Evolutionary conservation across 2,888 invertebrate species (phyloP).

Genomic region (Stenodema calcarata): DNA sequence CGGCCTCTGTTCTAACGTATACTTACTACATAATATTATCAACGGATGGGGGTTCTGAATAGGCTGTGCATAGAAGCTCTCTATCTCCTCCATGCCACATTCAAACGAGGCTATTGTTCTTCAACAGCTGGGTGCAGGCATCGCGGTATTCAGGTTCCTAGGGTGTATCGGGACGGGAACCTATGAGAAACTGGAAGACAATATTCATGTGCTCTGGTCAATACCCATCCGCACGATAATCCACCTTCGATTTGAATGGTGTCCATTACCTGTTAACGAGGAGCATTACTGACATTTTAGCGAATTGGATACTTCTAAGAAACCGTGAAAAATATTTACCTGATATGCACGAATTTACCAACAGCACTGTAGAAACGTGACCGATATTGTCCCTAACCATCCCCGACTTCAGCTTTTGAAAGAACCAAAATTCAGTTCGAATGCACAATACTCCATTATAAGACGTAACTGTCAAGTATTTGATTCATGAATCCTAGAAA

Average conservation of each 20-base stretch:
- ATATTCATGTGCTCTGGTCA: not conserved
- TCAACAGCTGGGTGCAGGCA: not conserved
- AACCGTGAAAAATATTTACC: too few relatives aligned
- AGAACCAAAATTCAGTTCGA: too few relatives aligned
- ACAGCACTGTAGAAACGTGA: too few relatives aligned
- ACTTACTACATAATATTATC: not conserved
- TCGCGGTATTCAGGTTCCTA: not conserved
- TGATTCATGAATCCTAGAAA: too few relatives aligned
- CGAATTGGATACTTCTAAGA: too few relatives aligned
- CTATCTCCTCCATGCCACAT: not conserved
- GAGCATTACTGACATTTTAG: too few relatives aligned
- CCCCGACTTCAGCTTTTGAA: too few relatives aligned
- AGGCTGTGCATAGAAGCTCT: not conserved
- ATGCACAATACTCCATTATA: too few relatives aligned
- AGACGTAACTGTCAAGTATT: too few relatives aligned
- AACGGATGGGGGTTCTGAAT: not conserved
- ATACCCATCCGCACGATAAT: not conserved
- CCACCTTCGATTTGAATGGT: not conserved
- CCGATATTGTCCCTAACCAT: too few relatives aligned
- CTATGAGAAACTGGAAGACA: not conserved
- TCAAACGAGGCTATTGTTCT: slow-evolving; percentile 15
- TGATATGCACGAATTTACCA: too few relatives aligned
- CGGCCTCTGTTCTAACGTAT: not conserved
- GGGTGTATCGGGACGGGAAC: not conserved
- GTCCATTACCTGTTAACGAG: not conserved